These are phyloP conservation scores for Phyllotreta cruciferae DNA, from an alignment of 2,888 invertebrate genomes.

Conservation along the genomic window DNA sequence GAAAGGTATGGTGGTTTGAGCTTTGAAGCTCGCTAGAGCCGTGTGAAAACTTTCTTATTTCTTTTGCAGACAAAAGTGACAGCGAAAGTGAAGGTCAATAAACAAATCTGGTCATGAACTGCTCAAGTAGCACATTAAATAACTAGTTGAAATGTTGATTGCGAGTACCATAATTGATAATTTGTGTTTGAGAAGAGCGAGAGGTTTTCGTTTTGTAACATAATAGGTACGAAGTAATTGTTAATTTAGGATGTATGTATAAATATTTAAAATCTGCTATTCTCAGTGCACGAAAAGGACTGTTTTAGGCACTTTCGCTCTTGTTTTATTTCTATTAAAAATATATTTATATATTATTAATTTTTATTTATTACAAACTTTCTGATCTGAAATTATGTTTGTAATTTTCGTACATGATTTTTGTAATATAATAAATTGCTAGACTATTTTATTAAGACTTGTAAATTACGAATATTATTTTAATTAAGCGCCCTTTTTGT, in stretches of 20 bases:
- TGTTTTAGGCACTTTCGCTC: background rate
- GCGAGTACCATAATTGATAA: slow-evolving; percentile 36
- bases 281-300: background rate
- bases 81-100: slow-evolving; percentile 94
- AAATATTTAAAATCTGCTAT: slow-evolving; percentile 15
- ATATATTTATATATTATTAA: too few species aligned
- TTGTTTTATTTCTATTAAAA: background rate
- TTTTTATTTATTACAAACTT: background rate
- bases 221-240: slow-evolving; percentile 20
- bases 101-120: slow-evolving; percentile 50
- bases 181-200: slow-evolving; percentile 14
- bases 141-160: slow-evolving; percentile 46
- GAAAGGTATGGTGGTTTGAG: slow-evolving; percentile 74
- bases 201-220: slow-evolving; percentile 17
- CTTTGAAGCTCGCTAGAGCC: background rate
- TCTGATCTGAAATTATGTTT: background rate
- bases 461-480: slow-evolving; percentile 9
- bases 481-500: slow-evolving; percentile 10
- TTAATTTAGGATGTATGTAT: slow-evolving; percentile 26
- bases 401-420: slow-evolving; percentile 7
- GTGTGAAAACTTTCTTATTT: slow-evolving; percentile 22
- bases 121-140: slow-evolving; percentile 48
- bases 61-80: slow-evolving; percentile 88
- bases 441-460: slow-evolving; percentile 12
- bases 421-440: slow-evolving; percentile 6